A percentile compares a stretch with the other conserved stretches of the same genome.
Evolutionary conservation across 2,113 vertebrate genomes (phyloP).

Genomic region (Pedetes capensis): DNA sequence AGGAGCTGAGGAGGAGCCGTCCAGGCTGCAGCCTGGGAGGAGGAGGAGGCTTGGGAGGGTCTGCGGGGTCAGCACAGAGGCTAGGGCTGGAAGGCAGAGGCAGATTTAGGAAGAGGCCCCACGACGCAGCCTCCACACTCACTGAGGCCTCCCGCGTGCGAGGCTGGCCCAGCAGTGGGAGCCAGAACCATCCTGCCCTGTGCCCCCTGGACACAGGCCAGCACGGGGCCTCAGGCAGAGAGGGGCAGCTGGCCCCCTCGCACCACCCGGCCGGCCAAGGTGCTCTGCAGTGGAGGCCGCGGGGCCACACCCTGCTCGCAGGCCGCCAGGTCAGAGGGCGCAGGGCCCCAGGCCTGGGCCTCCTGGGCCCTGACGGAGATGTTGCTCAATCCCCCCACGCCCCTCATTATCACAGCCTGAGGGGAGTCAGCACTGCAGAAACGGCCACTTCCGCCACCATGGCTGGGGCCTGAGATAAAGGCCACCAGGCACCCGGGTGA

Average conservation of each 20-base stretch:
- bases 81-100: not conserved
- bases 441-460: slow-evolving; percentile 41
- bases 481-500: not conserved
- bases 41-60: too few species aligned
- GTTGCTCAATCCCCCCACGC: slow-evolving; percentile 4
- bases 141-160: not conserved
- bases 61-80: not conserved
- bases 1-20: too few species aligned
- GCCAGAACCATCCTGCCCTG: not conserved
- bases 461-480: slow-evolving; percentile 64
- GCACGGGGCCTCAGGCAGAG: not conserved
- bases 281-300: not conserved
- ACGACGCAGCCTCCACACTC: not conserved
- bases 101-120: not conserved
- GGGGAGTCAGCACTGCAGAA: not conserved
- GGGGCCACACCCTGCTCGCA: too few species aligned
- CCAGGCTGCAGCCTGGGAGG: not conserved
- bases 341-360: not conserved
- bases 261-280: too few species aligned
- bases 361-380: too few species aligned
- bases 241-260: not conserved
- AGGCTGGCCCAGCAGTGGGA: not conserved
- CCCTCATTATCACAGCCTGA: not conserved
- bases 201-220: not conserved
- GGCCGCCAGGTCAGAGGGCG: not conserved